Evolutionary conservation across 2,797 vertebrate genomes (phyloP).

Genomic region (Ateles fusciceps): DNA sequence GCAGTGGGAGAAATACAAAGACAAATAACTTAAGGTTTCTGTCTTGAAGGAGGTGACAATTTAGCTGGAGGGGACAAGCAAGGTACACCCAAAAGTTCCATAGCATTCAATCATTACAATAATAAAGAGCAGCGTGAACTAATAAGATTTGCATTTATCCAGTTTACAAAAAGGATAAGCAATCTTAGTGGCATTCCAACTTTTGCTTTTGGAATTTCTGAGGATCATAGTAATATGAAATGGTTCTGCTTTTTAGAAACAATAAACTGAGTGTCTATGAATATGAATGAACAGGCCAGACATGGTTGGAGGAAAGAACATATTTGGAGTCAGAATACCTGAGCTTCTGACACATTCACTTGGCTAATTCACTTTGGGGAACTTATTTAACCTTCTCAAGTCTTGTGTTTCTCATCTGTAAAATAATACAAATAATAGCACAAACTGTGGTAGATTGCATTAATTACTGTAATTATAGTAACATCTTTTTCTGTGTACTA

Average conservation of each 20-base stretch:
- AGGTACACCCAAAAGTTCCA: neutral
- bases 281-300: neutral
- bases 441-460: neutral
- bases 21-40: neutral
- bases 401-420: neutral
- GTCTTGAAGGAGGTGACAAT: neutral
- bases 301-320: neutral
- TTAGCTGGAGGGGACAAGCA: neutral
- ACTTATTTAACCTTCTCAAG: neutral
- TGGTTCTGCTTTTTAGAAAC: neutral
- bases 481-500: neutral
- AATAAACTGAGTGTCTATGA: neutral
- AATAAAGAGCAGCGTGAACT: neutral
- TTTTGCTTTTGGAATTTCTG: neutral
- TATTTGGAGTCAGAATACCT: neutral
- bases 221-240: neutral
- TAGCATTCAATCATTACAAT: neutral
- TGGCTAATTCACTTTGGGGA: neutral
- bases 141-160: neutral
- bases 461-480: neutral
- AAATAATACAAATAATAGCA: constrained; percentile 31
- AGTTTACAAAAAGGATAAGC: neutral
- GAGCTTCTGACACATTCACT: neutral
- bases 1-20: neutral
- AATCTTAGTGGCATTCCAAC: neutral